A percentile compares a stretch with the other conserved stretches of the same genome.
Evolutionary conservation across 2,797 vertebrate genomes (phyloP).

Genomic region (Acrossocheilus fasciatus): DNA sequence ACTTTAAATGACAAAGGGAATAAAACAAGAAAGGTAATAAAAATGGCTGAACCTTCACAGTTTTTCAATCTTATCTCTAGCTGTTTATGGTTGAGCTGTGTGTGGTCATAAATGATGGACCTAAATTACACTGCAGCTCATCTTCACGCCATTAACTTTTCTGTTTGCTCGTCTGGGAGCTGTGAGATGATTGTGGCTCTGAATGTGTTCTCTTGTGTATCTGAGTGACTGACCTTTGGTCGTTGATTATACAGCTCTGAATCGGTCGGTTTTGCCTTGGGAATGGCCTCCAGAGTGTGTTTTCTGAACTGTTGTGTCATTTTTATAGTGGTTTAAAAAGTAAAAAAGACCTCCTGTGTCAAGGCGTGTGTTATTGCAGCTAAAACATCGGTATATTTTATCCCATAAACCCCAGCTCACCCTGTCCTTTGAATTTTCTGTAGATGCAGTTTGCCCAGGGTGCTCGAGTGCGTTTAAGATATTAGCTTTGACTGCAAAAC

Average conservation of each 20-base stretch:
- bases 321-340: neutral
- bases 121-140: constrained; percentile 11
- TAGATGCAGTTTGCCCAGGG: neutral
- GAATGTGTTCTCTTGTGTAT: neutral
- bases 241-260: constrained; percentile 1
- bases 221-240: constrained; percentile 27
- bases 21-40: neutral
- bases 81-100: constrained; percentile 15
- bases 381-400: neutral
- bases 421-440: neutral
- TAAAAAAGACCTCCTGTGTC: neutral
- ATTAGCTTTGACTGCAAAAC: constrained; percentile 51
- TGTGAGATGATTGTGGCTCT: constrained; percentile 15
- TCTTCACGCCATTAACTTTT: constrained; percentile 8
- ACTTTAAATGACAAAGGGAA: neutral
- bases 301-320: neutral
- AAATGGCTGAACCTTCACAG: neutral
- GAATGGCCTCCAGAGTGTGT: neutral
- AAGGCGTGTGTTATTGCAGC: neutral
- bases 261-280: neutral
- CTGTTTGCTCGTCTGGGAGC: neutral
- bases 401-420: neutral
- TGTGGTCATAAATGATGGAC: constrained; percentile 15
- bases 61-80: constrained; percentile 8
- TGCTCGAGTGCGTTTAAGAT: constrained; percentile 30